Base-by-base conservation (phyloP, 2,797 vertebrate species). In the Leucoraja ocellata region DNA sequence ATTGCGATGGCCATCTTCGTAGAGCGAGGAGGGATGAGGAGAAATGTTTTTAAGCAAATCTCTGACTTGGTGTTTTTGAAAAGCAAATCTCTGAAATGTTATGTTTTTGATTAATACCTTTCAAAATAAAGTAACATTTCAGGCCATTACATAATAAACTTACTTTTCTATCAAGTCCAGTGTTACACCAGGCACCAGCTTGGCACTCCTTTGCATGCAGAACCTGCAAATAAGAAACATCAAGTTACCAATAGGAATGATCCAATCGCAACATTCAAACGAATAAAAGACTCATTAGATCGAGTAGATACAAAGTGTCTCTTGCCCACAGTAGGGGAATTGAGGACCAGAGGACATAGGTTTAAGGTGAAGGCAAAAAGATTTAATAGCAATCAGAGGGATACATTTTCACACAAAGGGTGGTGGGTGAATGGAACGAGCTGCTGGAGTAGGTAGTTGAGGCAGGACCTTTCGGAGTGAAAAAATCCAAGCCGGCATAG, bases 131-230 rank as follows among this genome's bases (percentile, higher is more conserved):
- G 23, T 54, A 1, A 76, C 13, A 16, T 92, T 92, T n/a, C 39
- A 28, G 36, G 25, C 23, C 39, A 58, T 54, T 92, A 76, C 10
- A 92, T 23, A 74, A 54, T 39, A 32, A 93, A 96, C 98, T 97
- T 98, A 99, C 99, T 99, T 99, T 95, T 99, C 99, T 94, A 99
- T 99, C 94, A 99, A 97, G 96, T 99, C 99, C 96, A 99, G 95
- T 0, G 98, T 99, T 96, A 99, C 99, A 94, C 98, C 99, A 28
- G 99, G 98, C 95, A 99, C 99, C 96, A 99, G 95, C 94, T 98
- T 98, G 94, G 98, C 98, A 94, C 99, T 99, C 95, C 98, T 99
- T 97, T 99, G 99, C 98, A 99, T 99, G 95, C 98, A 99, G 95
- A 99, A 99, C 98, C 98, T 99, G 96, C 23, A 94, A 61, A 93